phyloP scores from a whole-genome alignment of 2,113 vertebrate species.

The Delphinapterus leucas region DNA sequence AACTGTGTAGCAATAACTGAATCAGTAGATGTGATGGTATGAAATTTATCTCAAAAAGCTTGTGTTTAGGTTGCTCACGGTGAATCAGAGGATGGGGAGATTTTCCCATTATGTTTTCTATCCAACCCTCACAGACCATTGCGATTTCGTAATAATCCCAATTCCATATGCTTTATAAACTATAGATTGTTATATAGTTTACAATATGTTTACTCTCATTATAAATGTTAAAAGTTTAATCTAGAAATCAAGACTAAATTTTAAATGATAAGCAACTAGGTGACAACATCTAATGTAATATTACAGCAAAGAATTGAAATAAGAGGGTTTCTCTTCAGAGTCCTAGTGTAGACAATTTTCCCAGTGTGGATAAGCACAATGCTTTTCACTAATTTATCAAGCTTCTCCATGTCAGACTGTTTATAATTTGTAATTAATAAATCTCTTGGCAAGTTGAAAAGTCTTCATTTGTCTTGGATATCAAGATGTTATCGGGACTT shows the following conservation, averaged over 20 bases:
- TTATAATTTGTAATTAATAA: background rate
- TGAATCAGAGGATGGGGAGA: background rate
- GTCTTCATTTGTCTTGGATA: background rate
- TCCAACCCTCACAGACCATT: background rate
- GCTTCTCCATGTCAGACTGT: background rate
- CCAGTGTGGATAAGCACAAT: background rate
- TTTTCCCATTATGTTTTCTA: background rate
- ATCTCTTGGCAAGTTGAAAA: background rate
- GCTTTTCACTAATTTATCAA: background rate
- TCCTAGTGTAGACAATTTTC: background rate
- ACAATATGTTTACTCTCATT: background rate
- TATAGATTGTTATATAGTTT: background rate
- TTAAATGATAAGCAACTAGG: background rate
- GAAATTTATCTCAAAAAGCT: background rate
- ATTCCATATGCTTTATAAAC: background rate
- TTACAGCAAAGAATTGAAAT: background rate
- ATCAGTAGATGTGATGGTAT: background rate
- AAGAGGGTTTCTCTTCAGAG: background rate
- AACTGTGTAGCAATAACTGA: background rate
- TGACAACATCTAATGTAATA: background rate
- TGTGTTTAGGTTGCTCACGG: background rate
- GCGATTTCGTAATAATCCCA: background rate
- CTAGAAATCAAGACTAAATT: background rate
- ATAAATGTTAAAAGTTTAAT: background rate
- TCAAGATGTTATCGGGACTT: background rate